Percentiles rank a stretch among this genome's conserved stretches.
Evolutionary conservation across 2,113 vertebrate genomes (phyloP).

Genomic region (Chaetodon trifascialis): DNA sequence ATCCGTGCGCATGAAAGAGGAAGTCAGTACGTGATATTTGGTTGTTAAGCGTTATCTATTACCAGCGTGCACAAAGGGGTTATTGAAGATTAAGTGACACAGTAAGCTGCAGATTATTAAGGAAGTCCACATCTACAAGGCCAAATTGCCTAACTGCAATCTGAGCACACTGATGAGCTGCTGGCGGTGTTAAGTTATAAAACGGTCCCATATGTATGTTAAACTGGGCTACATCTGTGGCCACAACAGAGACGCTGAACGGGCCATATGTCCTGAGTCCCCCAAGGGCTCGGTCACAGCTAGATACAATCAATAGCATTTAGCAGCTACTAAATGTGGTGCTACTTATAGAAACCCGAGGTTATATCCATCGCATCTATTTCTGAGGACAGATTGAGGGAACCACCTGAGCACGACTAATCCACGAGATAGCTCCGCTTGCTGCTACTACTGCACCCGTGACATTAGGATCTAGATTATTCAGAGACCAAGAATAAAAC

Average conservation of each 20-base stretch:
- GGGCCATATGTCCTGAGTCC: constrained; percentile 60
- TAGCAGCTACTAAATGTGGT: constrained; percentile 22
- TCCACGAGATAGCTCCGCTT: constrained; percentile 22
- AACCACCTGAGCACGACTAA: constrained; percentile 57
- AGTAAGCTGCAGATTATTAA: constrained; percentile 48
- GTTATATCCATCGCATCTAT: constrained; percentile 30
- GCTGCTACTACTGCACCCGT: constrained; percentile 19
- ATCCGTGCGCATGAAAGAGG: constrained; percentile 41
- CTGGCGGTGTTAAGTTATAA: constrained; percentile 22
- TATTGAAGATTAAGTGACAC: constrained; percentile 44
- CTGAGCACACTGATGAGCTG: constrained; percentile 8
- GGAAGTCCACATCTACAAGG: constrained; percentile 17
- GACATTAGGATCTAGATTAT: constrained; percentile 53
- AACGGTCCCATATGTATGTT: constrained; percentile 40
- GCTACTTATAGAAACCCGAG: constrained; percentile 37
- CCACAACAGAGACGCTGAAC: constrained; percentile 31
- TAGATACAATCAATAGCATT: constrained; percentile 66
- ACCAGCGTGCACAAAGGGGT: constrained; percentile 37
- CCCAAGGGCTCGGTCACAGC: constrained; percentile 50
- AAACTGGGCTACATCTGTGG: constrained; percentile 58
- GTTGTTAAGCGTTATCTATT: constrained; percentile 34
- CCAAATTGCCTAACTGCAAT: constrained; percentile 36
- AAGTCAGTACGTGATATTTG: constrained; percentile 46
- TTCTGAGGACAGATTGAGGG: constrained; percentile 21
- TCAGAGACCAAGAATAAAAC: constrained; percentile 56